Evolutionary conservation across 2,888 invertebrate species (phyloP), one percentile per base, ranked within the genome.

Genomic region (Slavum lentiscoides): DNA sequence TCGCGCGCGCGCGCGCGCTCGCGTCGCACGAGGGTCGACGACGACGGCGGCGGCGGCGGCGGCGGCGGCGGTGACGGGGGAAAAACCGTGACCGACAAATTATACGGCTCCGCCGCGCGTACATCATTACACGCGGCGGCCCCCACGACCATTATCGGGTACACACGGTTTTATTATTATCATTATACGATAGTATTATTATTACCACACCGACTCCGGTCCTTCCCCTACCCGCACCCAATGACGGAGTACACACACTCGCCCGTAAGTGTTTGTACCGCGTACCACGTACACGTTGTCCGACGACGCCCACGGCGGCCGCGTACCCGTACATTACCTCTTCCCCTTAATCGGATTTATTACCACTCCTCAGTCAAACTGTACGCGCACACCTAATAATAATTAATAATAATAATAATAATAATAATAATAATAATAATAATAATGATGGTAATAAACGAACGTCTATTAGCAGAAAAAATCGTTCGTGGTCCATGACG

Each of bases 161-260:
- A 70, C 77, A 70, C 77, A 70, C 77, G 77, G 61, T 77, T 70
- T 77, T 77, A 77, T 77, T 77, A 77, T 77, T 77, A 77, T 77
- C 53, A 70, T 77, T 69, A 77, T 53, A 69, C 53, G 39, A 70
- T n/a, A n/a, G 21, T 58, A 66, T 49, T 69, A 75, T 43, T 74
- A 76, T 58, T 76, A 69, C 67, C 75, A 19, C 43, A 15, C 58
- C 58, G 66, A 67, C 11, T 15, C 15, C 49, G 49, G 13, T 43
- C 9, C 6, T 7, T 9, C 49, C 49, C 30, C 30, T 30, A 30
- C 30, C 30, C 30, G n/a, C n/a, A n/a, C n/a, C n/a, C n/a, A n/a
- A n/a, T n/a, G n/a, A n/a, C n/a, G n/a, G 49, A 11, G 49, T 49
- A 43, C 43, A 9, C 30, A 30, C 30, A 43, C 43, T 7, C 43